Evolutionary conservation across 2,113 vertebrate species (phyloP), one percentile per base, ranked within the genome.

Genomic region (Onychostruthus taczanowskii): DNA sequence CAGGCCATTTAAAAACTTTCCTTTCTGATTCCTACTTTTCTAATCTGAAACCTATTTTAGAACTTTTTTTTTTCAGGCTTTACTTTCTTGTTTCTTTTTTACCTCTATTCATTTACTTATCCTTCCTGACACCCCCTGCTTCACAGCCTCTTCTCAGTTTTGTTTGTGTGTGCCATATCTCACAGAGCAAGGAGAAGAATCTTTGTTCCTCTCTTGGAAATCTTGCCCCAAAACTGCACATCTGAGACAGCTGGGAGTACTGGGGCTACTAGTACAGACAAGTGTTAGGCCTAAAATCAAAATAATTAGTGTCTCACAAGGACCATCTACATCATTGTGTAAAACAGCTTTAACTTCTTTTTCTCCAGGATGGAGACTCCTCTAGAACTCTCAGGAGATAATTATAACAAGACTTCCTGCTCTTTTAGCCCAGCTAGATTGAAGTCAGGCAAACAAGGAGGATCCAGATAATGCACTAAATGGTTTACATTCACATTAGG

Each of bases 131-230:
- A 49, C 23, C 9, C n/a, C 59, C 39, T n/a, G 20, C 26, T 88
- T 53, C 70, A 58, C 39, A 72, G 33, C 19, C 15, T 47, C 13
- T 44, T 72, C 24, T 68, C 68, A 31, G 26, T 44, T 85, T 83
- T 46, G 6, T 27, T 61, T 0, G 0, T 26, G 16, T 0, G 0
- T 39, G 26, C 14, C 53, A 17, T 28, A 37, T 82, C 39, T 63
- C 8, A 35, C 10, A 24, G 35, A 64, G 16, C 9, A 68, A 7
- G 0, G 6, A 35, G 47, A 84, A 67, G 14, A 59, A 75, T 30
- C 17, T 64, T 70, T 72, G 24, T 27, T 68, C 19, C 24, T 3
- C 5, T 50, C 66, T 53, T 37, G 7, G n/a, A 76, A 93, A 76
- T 16, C 37, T 59, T 2, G 3, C 12, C 15, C 37, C 16, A 16